These are phyloP conservation scores for Limanda limanda DNA, from an alignment of 2,113 vertebrate species.

Conservation along the genomic window DNA sequence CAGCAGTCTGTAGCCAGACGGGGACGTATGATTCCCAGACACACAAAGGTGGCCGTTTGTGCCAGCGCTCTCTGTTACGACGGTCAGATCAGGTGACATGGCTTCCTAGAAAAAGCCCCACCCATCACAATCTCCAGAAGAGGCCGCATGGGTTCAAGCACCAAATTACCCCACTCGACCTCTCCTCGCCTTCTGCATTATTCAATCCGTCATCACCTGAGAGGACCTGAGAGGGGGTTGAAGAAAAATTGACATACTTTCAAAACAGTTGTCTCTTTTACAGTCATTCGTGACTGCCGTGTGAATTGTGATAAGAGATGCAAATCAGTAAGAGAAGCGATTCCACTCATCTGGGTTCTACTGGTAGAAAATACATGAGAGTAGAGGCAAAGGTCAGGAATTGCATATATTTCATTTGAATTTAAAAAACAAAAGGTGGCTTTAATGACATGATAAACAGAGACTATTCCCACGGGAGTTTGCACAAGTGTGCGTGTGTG, in stretches of 20 bases:
- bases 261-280: neutral
- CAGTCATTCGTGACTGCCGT: conserved; percentile 9
- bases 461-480: conserved; percentile 27
- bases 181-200: conserved; percentile 66
- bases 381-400: conserved; percentile 7
- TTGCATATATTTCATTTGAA: neutral
- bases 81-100: conserved; percentile 76
- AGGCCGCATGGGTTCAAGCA: conserved; percentile 54
- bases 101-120: conserved; percentile 75
- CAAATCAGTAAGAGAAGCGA: neutral
- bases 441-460: neutral
- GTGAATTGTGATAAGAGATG: neutral
- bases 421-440: too few relatives aligned
- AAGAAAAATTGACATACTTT: conserved; percentile 5
- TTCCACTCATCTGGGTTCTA: neutral
- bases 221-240: conserved; percentile 44
- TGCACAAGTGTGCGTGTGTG: neutral
- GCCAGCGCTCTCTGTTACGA: conserved; percentile 76
- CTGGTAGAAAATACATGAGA: neutral
- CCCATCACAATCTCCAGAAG: conserved; percentile 67
- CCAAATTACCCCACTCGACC: conserved; percentile 54
- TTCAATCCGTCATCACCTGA: conserved; percentile 72
- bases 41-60: conserved; percentile 63
- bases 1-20: conserved; percentile 38
- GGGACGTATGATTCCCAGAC: conserved; percentile 71